Base-by-base conservation (phyloP, 2,797 vertebrate species). In the Poecile montanus region DNA sequence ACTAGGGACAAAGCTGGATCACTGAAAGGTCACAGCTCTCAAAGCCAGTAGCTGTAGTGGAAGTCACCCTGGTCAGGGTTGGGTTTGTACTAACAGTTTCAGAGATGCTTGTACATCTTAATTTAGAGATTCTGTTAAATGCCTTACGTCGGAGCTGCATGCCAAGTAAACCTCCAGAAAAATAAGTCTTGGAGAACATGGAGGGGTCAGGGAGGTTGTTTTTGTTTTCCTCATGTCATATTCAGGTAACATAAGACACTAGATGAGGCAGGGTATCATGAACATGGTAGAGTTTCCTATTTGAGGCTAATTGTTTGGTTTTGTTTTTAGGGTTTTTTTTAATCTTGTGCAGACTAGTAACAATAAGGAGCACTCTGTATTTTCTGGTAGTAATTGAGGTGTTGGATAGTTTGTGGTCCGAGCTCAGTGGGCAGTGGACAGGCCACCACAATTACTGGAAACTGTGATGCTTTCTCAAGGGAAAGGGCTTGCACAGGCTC, bases 1-100 rank as follows among this genome's bases (percentile, higher is more conserved):
- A 53, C 83, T 71, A 83, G 86, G 74, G 74, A 76, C 63, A 89
- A 66, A 92, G 74, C 62, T 94, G 85, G 67, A 93, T 89, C 12
- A 4, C 89, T 80, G 75, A 87, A 88, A 95, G 79, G 88, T 96
- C 88, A 83, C 8, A 12, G 47, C 16, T 89, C 32, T 87, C 20
- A 36, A 66, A 89, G 40, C 25, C 53, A 23, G 61, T 23, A 34
- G 70, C 57, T 70, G 9, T 48, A 81, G 65, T 38, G 23, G 62
- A 36, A 70, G 29, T 62, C 61, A 44, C 12, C 74, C 36, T 7
- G 6, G 30, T 61, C 73, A 86, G 45, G 23, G 62, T 72, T 88
- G 38, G 32, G 45, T 89, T 85, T 85, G 47, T 78, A n/a, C 32
- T n/a, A 73, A 48, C 61, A 67, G 14, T 79, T 95, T 83, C 54